Base-by-base conservation (phyloP, 2,113 vertebrate genomes). In the Halichoerus grypus region DNA sequence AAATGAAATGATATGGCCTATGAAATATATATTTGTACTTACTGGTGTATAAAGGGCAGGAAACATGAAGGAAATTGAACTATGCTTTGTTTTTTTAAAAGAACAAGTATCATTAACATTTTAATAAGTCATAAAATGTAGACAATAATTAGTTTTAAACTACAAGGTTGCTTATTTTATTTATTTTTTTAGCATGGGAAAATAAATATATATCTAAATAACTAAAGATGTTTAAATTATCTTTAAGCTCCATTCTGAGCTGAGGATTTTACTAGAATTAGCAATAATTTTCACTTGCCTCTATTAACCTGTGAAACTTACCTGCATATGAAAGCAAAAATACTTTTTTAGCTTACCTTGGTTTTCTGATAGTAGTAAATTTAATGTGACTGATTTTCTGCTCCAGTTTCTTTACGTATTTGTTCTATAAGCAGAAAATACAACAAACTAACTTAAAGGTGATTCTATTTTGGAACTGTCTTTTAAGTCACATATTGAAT, bases 361-460 rank as follows among this genome's bases (percentile, higher is more conserved):
- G 1, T 83, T 95, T 97, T 93, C 69, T 89, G 69, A 90, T 84
- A 24, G 26, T 86, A 92, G 94, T 95, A 97, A 97, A 97, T 95
- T 97, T 95, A 95, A 84, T 96, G 33, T 92, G 77, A 93, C 95
- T 80, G 79, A 98, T 97, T 97, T 98, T 98, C 88, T 98, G 96
- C 96, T 95, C 93, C 15, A 97, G 61, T 97, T 98, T 97, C 87
- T 92, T 94, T 92, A 94, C 57, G 71, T 94, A 94, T 97, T 94
- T 97, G 96, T 94, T 94, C 57, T 96, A 91, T 97, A 97, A 98
- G 95, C 95, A 97, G 94, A 98, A 98, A 97, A 98, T 97, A 91
- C 14, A 96, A 46, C 31, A 97, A 97, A 92, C 74, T 71, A 97
- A 88, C 71, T 96, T 94, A 94, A 96, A 94, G 53, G 42, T 82